Percentiles rank a stretch among this genome's conserved stretches.
Conservation (phyloP, 2,888 invertebrate genomes). For the Xylophagus ater region DNA sequence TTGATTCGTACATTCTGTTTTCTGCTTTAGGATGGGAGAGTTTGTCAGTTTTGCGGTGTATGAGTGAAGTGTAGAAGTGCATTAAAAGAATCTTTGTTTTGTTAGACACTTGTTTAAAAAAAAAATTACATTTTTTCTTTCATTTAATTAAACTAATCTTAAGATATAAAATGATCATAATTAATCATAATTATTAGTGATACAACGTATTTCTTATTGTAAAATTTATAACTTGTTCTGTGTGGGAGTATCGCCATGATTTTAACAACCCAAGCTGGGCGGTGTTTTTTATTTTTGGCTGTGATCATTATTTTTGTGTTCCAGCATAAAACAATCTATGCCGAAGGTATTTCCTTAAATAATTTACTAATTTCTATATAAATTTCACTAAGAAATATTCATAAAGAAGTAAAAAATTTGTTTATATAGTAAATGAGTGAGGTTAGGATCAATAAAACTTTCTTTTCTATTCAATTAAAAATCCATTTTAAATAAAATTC, state of each 20-base stretch:
- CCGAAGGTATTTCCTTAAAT: slow-evolving; percentile 17
- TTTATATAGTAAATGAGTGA: slow-evolving; percentile 7
- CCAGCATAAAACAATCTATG: slow-evolving; percentile 7
- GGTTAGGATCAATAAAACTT: slow-evolving; percentile 15
- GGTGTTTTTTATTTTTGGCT: slow-evolving; percentile 17
- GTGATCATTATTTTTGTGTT: slow-evolving; percentile 12
- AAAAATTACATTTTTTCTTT: too few species aligned
- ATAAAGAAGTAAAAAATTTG: slow-evolving; percentile 8
- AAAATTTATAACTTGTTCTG: slow-evolving; percentile 1
- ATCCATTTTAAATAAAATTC: background rate
- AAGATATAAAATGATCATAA: slow-evolving; percentile 4
- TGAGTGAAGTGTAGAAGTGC: background rate
- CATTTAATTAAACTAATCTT: slow-evolving; percentile 1
- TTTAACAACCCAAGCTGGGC: slow-evolving; percentile 16
- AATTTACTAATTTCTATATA: too few species aligned
- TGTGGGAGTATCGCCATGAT: slow-evolving; percentile 14
- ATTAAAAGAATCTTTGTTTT: slow-evolving; percentile 8
- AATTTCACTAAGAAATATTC: background rate
- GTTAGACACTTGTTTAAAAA: slow-evolving; percentile 13
- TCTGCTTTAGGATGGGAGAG: too few species aligned
- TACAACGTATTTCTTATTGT: background rate
- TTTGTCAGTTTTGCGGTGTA: background rate
- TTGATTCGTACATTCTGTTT: too few species aligned
- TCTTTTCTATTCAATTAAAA: background rate
- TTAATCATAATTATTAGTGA: slow-evolving; percentile 4